Evolutionary conservation across 2,888 invertebrate species (phyloP).

Genomic region (Hetaerina titia): DNA sequence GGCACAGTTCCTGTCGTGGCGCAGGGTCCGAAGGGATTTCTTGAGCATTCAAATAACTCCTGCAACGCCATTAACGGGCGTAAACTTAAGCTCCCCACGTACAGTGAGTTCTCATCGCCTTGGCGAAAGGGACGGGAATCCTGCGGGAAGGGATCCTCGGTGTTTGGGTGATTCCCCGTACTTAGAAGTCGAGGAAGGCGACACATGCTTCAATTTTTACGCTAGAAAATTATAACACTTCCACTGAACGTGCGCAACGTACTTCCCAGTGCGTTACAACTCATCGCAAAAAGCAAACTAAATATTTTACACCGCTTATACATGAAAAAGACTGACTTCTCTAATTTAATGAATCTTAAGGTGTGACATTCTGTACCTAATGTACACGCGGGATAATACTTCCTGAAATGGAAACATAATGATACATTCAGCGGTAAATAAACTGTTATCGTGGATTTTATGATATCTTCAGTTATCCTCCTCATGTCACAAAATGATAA

Average conservation of each 20-base stretch:
- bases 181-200: neutral
- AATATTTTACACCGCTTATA: neutral
- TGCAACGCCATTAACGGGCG: neutral
- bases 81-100: neutral
- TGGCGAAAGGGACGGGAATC: neutral
- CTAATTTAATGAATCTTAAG: no score
- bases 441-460: no score
- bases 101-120: neutral
- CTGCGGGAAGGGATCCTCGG: neutral
- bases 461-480: no score
- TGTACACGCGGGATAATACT: no score
- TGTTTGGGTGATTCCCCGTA: neutral
- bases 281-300: neutral
- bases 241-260: no score
- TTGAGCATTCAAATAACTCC: neutral
- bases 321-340: no score
- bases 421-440: no score
- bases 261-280: neutral
- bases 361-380: no score
- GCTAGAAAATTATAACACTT: no score
- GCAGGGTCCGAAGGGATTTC: neutral
- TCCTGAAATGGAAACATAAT: no score
- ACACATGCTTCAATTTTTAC: neutral
- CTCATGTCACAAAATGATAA: no score
- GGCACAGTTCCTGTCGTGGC: neutral